Base-by-base conservation (phyloP, 1,140 invertebrate genomes). In the Apolygus lucorum region DNA sequence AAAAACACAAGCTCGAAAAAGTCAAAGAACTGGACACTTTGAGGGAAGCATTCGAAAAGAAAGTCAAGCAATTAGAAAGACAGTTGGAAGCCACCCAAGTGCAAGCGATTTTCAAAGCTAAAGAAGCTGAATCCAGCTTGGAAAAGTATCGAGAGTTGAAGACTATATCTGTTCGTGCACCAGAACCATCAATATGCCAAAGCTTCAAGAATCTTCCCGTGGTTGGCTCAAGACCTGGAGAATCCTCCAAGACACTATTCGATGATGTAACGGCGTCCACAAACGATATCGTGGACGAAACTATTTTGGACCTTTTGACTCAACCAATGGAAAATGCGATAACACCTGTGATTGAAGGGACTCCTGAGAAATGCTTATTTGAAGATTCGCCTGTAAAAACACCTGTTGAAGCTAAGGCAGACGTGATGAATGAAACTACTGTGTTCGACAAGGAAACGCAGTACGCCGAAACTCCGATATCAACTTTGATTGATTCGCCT, bases 51-150 rank as follows among this genome's bases (percentile, higher is more conserved):
- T 34, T 66, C 8, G 64, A 66, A 66, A 66, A 66, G 27, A 66
- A 29, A 66, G 29, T 66, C 1, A 66, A 66, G 28, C 4, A 34
- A 29, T n/a, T 66, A 1, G 64, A 66, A 25, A 66, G 34, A 34
- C 27, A 66, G 21, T 66, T 66, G 64, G 64, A 66, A 34, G 64
- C 64, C 1, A 34, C 64, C 17, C 27, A 66, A 66, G 26, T 26
- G 28, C 64, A 66, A 66, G 29, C 29, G 28, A 17, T 66, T 14
- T 66, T 66, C 28, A 66, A 66, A 34, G n/a, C 28, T 2, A 66
- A 66, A 66, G 64, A 66, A 66, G 27, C 29, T 34, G 64, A 66
- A 66, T 28, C 64, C 11, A 59, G 54, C 22, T 59, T 59, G 54
- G 22, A 59, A 21, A 59, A 59, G 4, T 59, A 59, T 22, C 54